These are phyloP conservation scores for Diabrotica virgifera DNA, from an alignment of 1,140 invertebrate genomes.

Conservation along the genomic window DNA sequence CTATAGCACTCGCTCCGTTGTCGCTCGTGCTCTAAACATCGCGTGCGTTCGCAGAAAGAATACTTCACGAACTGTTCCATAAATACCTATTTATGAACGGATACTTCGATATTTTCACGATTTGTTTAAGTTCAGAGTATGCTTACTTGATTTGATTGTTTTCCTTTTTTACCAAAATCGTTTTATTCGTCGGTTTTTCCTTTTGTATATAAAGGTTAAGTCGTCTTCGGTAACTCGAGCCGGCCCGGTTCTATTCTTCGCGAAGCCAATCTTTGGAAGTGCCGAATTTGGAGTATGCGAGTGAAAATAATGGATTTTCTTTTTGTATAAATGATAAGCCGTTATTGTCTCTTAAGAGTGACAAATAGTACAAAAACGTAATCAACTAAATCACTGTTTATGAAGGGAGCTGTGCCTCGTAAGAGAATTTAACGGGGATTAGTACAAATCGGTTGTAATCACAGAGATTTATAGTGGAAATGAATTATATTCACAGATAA, in stretches of 20 bases:
- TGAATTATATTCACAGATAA: no score
- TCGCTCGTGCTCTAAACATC: no score
- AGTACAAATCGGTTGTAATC: not conserved
- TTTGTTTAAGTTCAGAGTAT: no score
- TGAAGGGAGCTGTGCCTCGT: not conserved
- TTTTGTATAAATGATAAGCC: constrained; percentile 3
- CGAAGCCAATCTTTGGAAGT: not conserved
- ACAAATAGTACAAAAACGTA: not conserved
- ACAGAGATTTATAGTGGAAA: not conserved
- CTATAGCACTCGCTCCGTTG: no score
- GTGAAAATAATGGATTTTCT: constrained; percentile 3
- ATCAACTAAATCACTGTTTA: not conserved
- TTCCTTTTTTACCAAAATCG: no score
- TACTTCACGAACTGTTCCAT: no score
- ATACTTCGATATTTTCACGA: no score
- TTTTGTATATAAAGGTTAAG: not conserved
- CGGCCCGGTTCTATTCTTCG: not conserved
- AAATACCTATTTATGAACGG: no score
- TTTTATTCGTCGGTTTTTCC: no score
- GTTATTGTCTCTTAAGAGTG: constrained; percentile 2
- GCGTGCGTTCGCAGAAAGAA: no score
- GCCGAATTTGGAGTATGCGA: not conserved
- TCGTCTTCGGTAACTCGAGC: not conserved
- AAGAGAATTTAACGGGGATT: not conserved
- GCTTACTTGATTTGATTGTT: no score